A percentile compares a stretch with the other conserved stretches of the same genome.
phyloP scores from a whole-genome alignment of 2,113 vertebrate species.

The Diadophis punctatus region DNA sequence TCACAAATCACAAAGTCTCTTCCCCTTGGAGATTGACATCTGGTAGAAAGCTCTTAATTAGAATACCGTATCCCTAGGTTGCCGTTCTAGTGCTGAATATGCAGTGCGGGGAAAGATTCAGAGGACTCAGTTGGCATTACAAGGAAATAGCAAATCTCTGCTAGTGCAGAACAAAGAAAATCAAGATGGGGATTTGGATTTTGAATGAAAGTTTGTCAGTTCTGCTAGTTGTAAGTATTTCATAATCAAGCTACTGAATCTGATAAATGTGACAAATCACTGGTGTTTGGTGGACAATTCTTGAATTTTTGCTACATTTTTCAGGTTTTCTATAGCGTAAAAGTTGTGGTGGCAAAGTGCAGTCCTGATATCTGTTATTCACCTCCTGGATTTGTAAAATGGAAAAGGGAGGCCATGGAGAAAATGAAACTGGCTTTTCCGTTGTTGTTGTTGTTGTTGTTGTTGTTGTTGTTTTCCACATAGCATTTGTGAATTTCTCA shows the following conservation, averaged over 20 bases:
- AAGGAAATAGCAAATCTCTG: slow-evolving; percentile 42
- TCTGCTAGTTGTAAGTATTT: slow-evolving; percentile 73
- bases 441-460: slow-evolving; percentile 3
- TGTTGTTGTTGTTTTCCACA: background rate
- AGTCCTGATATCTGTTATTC: background rate
- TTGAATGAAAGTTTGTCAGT: slow-evolving; percentile 69
- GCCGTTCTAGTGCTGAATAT: slow-evolving; percentile 56
- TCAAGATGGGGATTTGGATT: slow-evolving; percentile 68
- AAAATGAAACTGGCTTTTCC: background rate
- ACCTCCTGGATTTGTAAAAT: slow-evolving; percentile 29
- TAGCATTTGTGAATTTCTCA: slow-evolving; percentile 29
- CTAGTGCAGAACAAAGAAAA: slow-evolving; percentile 18
- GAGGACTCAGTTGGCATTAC: slow-evolving; percentile 38
- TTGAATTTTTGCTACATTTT: slow-evolving; percentile 26
- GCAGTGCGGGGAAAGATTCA: slow-evolving; percentile 39
- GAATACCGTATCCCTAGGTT: slow-evolving; percentile 66
- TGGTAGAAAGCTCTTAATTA: slow-evolving; percentile 73
- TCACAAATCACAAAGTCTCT: slow-evolving; percentile 59
- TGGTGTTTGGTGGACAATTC: slow-evolving; percentile 19
- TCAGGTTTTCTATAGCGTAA: background rate
- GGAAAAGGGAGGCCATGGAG: background rate
- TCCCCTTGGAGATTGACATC: slow-evolving; percentile 49
- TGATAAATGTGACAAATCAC: slow-evolving; percentile 69
- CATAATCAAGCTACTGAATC: slow-evolving; percentile 39
- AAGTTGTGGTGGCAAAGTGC: slow-evolving; percentile 7